Evolutionary conservation across 2,113 vertebrate genomes (phyloP).

Genomic region (Percina caprodes): DNA sequence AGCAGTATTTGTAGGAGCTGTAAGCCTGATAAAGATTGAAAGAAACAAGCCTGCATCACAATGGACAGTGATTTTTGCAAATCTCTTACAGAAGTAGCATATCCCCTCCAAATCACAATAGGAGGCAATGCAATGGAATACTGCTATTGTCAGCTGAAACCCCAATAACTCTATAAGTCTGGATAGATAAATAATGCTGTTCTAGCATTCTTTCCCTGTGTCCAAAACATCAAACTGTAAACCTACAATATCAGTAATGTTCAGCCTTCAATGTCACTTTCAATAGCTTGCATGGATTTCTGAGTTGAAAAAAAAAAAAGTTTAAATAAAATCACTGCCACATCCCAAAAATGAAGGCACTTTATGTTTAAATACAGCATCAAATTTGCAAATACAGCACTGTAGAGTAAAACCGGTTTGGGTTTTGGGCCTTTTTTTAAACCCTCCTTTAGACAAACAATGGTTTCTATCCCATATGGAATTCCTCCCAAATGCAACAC

Average conservation of each 20-base stretch:
- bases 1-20: conserved; percentile 40
- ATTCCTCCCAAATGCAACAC: neutral
- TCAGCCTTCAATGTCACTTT: neutral
- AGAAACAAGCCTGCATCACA: conserved; percentile 39
- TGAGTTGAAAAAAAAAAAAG: neutral
- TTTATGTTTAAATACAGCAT: neutral
- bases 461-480: neutral
- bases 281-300: neutral
- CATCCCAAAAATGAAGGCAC: too few relatives aligned
- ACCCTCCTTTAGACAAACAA: neutral
- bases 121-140: conserved; percentile 37
- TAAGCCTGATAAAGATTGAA: conserved; percentile 48
- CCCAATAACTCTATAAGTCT: conserved; percentile 20
- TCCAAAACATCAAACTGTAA: conserved; percentile 5
- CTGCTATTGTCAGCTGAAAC: conserved; percentile 34
- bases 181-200: conserved; percentile 13
- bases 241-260: neutral
- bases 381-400: neutral
- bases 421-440: neutral
- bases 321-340: neutral
- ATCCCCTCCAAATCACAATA: conserved; percentile 28
- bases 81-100: conserved; percentile 36
- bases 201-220: neutral
- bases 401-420: neutral
- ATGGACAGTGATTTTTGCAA: conserved; percentile 49